Evolutionary conservation across 1,140 invertebrate species (phyloP).

Genomic region (Heliconius hermathena): DNA sequence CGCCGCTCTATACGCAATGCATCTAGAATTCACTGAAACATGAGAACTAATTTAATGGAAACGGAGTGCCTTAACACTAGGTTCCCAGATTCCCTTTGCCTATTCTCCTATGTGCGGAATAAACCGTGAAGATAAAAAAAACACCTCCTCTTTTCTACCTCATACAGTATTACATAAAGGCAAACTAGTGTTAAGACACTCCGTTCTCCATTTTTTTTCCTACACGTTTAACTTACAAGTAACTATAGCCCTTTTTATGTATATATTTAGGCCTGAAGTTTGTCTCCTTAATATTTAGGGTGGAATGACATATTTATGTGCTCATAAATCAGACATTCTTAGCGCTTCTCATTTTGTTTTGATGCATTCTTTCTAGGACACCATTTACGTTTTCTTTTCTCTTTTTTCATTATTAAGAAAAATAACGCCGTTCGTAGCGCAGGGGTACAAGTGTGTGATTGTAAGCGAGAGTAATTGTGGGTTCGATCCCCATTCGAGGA

Average conservation of each 20-base stretch:
- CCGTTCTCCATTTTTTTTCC: background rate
- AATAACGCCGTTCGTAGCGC: background rate
- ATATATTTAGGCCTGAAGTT: background rate
- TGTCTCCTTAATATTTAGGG: background rate
- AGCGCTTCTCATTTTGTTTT: background rate
- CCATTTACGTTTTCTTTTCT: background rate
- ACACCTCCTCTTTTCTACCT: no score
- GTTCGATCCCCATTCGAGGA: no score
- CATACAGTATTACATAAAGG: no score
- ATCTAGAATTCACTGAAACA: no score
- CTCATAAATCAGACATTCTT: slow-evolving; percentile 2
- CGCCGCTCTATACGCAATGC: no score
- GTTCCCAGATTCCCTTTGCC: no score
- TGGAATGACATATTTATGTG: background rate
- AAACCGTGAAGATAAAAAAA: no score
- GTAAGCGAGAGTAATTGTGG: no score
- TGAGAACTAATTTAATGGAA: no score
- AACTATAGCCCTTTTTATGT: background rate
- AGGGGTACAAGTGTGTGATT: no score
- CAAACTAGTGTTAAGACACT: background rate
- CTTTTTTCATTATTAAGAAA: background rate
- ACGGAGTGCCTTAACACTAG: no score
- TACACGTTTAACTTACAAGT: background rate
- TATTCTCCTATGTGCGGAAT: no score
- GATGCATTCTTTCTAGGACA: background rate